Evolutionary conservation across 2,113 vertebrate genomes (phyloP), one percentile per base, ranked within the genome.

Genomic region (Pelobates fuscus): DNA sequence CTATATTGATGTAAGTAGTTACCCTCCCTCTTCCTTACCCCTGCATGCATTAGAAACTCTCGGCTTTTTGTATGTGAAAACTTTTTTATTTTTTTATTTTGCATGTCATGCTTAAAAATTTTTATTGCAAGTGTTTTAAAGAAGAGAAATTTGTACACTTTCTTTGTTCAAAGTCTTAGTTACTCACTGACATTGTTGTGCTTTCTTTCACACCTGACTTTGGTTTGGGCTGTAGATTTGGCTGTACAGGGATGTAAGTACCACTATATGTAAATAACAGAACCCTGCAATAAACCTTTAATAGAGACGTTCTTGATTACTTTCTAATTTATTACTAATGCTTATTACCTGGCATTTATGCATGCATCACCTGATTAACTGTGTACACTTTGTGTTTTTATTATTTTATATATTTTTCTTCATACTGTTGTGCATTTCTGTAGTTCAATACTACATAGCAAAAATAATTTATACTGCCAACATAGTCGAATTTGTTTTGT

Each of bases 211-310:
- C 94, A 94, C 86, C 95, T 98, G 95, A 95, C 95, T 97, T 95
- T 98, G 95, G 90, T 98, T 98, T 98, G 96, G 95, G 91, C 94
- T 97, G 89, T 99, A 99, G 97, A 98, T 99, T 93, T 99, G 97
- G 97, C 97, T 99, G 96, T 99, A 99, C 96, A 99, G 97, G 96
- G 97, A 99, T 98, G 97, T 99, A 98, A 99, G 97, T 99, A 99
- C 92, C 93, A 94, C 95, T 95, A 94, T 95, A 92, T 94, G 91
- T 92, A 87, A 92, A 92, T 88, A 90, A 91, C 80, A 64, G 80
- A 81, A 87, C 87, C 86, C 86, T 91, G 82, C 86, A 87, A 80
- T 91, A 83, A 89, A 83, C 86, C 86, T 85, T 85, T 83, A 82
- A 74, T 86, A 83, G 84, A 86, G 83, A 82, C 74, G 82, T 84